A percentile compares a stretch with the other conserved stretches of the same genome.
Evolutionary conservation across 92 coral and sea anemone species (phyloP).

Genomic region (Porites cylindrica): DNA sequence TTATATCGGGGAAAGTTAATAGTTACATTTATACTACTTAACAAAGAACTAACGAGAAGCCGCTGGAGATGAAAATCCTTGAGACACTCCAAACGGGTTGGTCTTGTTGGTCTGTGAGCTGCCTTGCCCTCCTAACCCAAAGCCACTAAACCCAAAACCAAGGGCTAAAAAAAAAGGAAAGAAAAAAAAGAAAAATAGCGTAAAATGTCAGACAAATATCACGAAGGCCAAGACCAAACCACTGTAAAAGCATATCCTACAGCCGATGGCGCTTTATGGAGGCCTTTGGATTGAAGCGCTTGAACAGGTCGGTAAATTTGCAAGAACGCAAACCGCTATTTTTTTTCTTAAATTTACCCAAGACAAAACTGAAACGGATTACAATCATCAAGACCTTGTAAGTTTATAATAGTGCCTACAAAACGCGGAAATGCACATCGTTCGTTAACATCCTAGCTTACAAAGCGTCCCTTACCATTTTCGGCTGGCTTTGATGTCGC

Average conservation of each 20-base stretch:
- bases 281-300: too few relatives aligned
- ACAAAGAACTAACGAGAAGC: constrained; percentile 10
- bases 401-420: too few relatives aligned
- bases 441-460: background rate
- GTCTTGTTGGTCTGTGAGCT: constrained; percentile 49
- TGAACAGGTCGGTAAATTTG: too few relatives aligned
- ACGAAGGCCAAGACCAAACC: too few relatives aligned
- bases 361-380: too few relatives aligned
- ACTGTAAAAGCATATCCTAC: too few relatives aligned
- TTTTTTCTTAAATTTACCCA: too few relatives aligned
- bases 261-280: too few relatives aligned
- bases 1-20: too few relatives aligned
- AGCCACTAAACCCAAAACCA: constrained; percentile 66
- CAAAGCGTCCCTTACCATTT: constrained; percentile 23
- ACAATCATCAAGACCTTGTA: too few relatives aligned
- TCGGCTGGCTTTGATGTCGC: constrained; percentile 69
- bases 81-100: constrained; percentile 51
- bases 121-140: constrained; percentile 73
- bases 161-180: constrained; percentile 25
- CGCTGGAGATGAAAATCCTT: constrained; percentile 20
- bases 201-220: too few relatives aligned
- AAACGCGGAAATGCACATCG: background rate
- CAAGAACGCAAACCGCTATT: too few relatives aligned
- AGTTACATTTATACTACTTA: background rate
- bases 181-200: background rate